These are phyloP conservation scores for Hoplostethus mediterraneus DNA, from an alignment of 2,797 vertebrate species.

Conservation along the genomic window DNA sequence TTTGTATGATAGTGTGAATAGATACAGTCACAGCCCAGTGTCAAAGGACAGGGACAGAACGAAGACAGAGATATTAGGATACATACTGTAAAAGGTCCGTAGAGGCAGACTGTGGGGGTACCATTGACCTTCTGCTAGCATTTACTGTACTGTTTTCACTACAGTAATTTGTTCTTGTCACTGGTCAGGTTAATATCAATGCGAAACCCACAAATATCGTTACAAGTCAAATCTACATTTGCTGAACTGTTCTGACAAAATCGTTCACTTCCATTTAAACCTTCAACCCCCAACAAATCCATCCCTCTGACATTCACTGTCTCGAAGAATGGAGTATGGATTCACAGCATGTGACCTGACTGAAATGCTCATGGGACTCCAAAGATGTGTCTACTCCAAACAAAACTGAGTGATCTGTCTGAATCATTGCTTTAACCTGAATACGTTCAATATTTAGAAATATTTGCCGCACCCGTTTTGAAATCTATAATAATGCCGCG, in stretches of 20 bases:
- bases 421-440: too few relatives aligned
- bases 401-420: too few relatives aligned
- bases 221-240: conserved; percentile 37
- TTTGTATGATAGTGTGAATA: conserved; percentile 16
- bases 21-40: background rate
- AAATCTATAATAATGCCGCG: background rate
- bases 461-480: background rate
- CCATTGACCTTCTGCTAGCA: too few relatives aligned
- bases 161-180: conserved; percentile 6
- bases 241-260: conserved; percentile 41
- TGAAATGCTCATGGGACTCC: background rate
- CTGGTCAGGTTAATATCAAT: conserved; percentile 48
- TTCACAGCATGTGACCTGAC: conserved; percentile 9
- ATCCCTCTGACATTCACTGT: conserved; percentile 2
- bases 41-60: conserved; percentile 1
- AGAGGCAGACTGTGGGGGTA: background rate
- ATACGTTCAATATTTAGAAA: background rate
- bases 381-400: background rate
- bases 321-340: background rate
- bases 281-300: background rate
- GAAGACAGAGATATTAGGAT: background rate
- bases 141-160: too few relatives aligned
- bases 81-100: conserved; percentile 10
- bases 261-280: conserved; percentile 35
- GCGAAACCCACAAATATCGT: conserved; percentile 44